Evolutionary conservation across 2,888 invertebrate genomes (phyloP).

Genomic region (Lycia hirtaria): DNA sequence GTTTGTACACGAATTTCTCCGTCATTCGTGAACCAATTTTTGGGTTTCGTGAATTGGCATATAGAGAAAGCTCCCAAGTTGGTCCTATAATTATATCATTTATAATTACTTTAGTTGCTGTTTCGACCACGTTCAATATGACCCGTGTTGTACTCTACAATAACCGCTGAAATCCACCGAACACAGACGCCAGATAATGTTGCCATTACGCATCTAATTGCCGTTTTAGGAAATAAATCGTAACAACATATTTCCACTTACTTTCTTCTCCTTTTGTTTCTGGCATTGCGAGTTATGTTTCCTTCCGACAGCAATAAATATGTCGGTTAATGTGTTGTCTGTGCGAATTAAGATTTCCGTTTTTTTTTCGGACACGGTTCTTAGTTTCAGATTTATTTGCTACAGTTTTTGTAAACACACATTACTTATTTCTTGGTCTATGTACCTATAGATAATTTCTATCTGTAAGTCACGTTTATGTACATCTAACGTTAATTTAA

Average conservation of each 20-base stretch:
- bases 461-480: too few relatives aligned
- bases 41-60: too few relatives aligned
- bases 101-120: too few relatives aligned
- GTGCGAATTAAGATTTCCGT: constrained; percentile 1
- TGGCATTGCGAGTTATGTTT: constrained; percentile 10
- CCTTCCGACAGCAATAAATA: constrained; percentile 9
- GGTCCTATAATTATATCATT: too few relatives aligned
- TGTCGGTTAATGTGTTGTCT: constrained; percentile 9
- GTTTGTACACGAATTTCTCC: too few relatives aligned
- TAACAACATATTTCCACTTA: constrained; percentile 25
- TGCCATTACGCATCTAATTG: constrained; percentile 39
- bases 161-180: too few relatives aligned
- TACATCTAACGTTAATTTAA: too few relatives aligned
- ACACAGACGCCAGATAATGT: constrained; percentile 40
- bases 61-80: too few relatives aligned
- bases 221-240: constrained; percentile 33
- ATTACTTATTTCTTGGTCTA: too few relatives aligned
- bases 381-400: not conserved
- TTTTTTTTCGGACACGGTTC: constrained; percentile 8
- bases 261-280: constrained; percentile 26
- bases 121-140: not conserved
- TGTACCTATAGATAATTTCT: too few relatives aligned
- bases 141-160: not conserved
- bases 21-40: too few relatives aligned
- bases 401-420: not conserved